Percentiles rank a stretch among this genome's conserved stretches.
Evolutionary conservation across 2,113 vertebrate genomes (phyloP).

Genomic region (Patagioenas fasciata): DNA sequence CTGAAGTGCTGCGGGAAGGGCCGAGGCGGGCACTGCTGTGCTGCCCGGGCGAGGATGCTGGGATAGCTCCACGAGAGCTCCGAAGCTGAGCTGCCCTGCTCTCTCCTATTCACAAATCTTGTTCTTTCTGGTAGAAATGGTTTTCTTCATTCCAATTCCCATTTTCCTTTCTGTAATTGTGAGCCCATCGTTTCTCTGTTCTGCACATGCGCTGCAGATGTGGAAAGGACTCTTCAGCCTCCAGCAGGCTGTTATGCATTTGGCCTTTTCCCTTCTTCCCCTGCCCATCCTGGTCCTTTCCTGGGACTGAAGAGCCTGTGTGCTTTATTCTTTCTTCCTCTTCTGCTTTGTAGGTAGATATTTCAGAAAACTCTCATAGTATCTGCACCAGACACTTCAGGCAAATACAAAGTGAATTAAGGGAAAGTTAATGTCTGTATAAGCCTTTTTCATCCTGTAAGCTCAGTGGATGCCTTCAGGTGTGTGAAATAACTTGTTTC

Average conservation of each 20-base stretch:
- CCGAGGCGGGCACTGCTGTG: not conserved
- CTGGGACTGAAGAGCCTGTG: not conserved
- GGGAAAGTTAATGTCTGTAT: not conserved
- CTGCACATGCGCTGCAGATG: not conserved
- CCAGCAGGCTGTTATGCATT: not conserved
- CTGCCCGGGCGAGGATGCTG: constrained; percentile 5
- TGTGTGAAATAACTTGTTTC: not conserved
- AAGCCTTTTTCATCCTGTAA: not conserved
- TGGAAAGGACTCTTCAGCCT: not conserved
- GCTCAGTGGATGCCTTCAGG: not conserved
- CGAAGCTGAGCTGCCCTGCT: not conserved
- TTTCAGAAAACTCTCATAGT: not conserved
- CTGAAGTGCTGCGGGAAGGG: not conserved
- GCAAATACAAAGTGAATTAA: not conserved
- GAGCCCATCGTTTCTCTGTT: not conserved
- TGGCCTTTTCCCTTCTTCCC: not conserved
- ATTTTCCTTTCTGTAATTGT: not conserved
- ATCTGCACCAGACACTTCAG: not conserved
- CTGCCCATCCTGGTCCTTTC: not conserved
- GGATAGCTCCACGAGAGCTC: not conserved
- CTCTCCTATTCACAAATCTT: not conserved
- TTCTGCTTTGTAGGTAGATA: not conserved
- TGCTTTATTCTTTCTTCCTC: no score
- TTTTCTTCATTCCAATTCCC: not conserved
- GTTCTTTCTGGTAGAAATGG: not conserved